Evolutionary conservation across 1,140 invertebrate species (phyloP).

Genomic region (Augochlora pura): DNA sequence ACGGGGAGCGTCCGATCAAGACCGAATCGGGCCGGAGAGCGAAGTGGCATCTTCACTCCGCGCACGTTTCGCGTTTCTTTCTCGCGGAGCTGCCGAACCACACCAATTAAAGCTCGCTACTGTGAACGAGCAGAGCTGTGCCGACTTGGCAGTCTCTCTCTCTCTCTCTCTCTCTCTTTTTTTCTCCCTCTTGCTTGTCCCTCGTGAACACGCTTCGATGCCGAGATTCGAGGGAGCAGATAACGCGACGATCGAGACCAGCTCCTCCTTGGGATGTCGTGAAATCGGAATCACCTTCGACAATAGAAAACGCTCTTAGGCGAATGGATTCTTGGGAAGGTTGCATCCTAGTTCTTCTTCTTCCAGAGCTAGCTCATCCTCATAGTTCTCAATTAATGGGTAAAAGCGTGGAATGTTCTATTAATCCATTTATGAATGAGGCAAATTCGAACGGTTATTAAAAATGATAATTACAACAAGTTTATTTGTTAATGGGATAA

Average conservation of each 20-base stretch:
- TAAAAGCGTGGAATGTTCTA: too few relatives aligned
- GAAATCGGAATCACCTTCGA: not conserved
- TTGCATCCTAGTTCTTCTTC: too few relatives aligned
- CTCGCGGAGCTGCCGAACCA: conserved; percentile 38
- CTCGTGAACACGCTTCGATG: conserved; percentile 11
- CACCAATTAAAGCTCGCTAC: conserved; percentile 53
- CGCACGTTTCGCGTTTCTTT: conserved; percentile 35
- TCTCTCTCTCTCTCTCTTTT: not conserved
- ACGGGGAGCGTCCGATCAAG: conserved; percentile 44
- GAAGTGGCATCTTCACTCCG: conserved; percentile 40
- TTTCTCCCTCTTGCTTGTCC: not conserved
- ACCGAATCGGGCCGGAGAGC: not conserved
- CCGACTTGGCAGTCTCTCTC: not conserved
- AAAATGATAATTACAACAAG: too few relatives aligned
- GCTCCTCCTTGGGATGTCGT: too few relatives aligned
- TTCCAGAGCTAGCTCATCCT: too few relatives aligned
- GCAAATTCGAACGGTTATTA: too few relatives aligned
- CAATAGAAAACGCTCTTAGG: not conserved
- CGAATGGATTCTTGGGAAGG: not conserved
- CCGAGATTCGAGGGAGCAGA: conserved; percentile 33
- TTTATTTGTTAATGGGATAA: too few relatives aligned
- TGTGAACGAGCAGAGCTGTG: not conserved
- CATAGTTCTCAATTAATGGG: too few relatives aligned
- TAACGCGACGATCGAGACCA: conserved; percentile 13
- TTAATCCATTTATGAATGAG: too few relatives aligned